Percentiles rank a stretch among this genome's conserved stretches.
phyloP scores from a whole-genome alignment of 2,113 vertebrate species.

The Triplophysa rosa region DNA sequence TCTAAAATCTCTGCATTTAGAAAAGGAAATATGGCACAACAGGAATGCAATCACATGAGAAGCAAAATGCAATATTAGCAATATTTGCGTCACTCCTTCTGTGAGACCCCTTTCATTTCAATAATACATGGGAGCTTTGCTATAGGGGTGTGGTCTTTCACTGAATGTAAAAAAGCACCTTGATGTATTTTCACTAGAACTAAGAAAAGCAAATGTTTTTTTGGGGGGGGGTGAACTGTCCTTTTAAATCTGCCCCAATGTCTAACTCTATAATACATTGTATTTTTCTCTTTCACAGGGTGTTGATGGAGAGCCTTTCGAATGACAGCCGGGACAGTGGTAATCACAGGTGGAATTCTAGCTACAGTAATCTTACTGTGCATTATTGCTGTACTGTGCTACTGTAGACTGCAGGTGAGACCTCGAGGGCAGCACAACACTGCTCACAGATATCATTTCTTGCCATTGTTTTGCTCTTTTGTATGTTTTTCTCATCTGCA shows the following conservation, averaged over 20 bases:
- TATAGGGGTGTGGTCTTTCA: too few relatives aligned
- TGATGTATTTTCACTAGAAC: too few relatives aligned
- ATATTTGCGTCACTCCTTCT: too few relatives aligned
- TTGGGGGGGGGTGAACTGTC: too few relatives aligned
- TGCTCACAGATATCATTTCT: not conserved
- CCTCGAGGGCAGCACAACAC: not conserved
- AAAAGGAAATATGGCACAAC: too few relatives aligned
- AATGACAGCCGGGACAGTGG: slow-evolving; percentile 99
- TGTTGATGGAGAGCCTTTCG: slow-evolving; percentile 97
- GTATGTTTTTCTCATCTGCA: not conserved
- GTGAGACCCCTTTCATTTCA: too few relatives aligned
- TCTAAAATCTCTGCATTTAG: too few relatives aligned
- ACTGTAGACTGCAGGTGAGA: slow-evolving; percentile 96
- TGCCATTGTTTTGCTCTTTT: not conserved
- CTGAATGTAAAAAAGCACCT: too few relatives aligned
- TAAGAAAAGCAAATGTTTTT: too few relatives aligned
- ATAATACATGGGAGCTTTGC: too few relatives aligned
- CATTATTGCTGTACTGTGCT: slow-evolving; percentile 97
- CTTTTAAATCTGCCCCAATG: not conserved
- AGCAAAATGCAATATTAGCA: too few relatives aligned
- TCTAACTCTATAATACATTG: not conserved
- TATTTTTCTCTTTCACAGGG: slow-evolving; percentile 60
- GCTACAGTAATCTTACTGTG: slow-evolving; percentile 96
- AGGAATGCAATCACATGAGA: too few relatives aligned
- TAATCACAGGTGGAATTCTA: slow-evolving; percentile 99